Base-by-base conservation (phyloP, 2,113 vertebrate species). In the Oreotrochilus melanogaster region DNA sequence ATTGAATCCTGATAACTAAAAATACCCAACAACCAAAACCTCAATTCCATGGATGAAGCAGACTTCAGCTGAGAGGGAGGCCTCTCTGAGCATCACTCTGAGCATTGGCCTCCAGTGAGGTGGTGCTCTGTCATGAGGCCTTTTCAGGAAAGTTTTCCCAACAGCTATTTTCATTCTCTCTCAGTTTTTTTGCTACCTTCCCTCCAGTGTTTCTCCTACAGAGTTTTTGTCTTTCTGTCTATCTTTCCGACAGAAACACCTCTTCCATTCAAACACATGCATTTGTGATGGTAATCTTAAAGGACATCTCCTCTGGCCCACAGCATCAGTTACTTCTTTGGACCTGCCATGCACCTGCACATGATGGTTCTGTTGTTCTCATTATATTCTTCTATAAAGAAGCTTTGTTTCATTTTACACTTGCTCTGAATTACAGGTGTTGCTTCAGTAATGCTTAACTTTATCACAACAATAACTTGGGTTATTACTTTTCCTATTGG, bases 371-470 rank as follows among this genome's bases (percentile, higher is more conserved):
- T 64, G 10, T 66, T 81, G 53, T 15, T 91, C 7, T 78, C 0
- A 0, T 60, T 50, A 42, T 31, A 28, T 78, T 65, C 8, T 62
- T 70, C 24, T 22, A 50, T 70, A 54, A 80, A 73, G 67, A 45
- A 69, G 16, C 12, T 86, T 33, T 69, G 24, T 37, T 93, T 67
- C 35, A 27, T 86, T 93, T 86, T 86, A 57, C 4, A 2, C 19
- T 88, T 86, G 17, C 37, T 95, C 69, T 87, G 64, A 92, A 70
- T 87, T 79, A 28, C 3, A 80, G n/a, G 37, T 7, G 6, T 83
- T 92, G 60, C 24, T 73, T 95, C 64, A 78, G 27, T 73, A 90
- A 76, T 82, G 58, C 35, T 86, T 93, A 75, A 69, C 23, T 70
- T 27, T 33, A 7, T 76, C 10, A 3, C 24, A 42, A 27, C 28